phyloP scores from a whole-genome alignment of 2,113 vertebrate species.

The cat (Felis catus) region DNA sequence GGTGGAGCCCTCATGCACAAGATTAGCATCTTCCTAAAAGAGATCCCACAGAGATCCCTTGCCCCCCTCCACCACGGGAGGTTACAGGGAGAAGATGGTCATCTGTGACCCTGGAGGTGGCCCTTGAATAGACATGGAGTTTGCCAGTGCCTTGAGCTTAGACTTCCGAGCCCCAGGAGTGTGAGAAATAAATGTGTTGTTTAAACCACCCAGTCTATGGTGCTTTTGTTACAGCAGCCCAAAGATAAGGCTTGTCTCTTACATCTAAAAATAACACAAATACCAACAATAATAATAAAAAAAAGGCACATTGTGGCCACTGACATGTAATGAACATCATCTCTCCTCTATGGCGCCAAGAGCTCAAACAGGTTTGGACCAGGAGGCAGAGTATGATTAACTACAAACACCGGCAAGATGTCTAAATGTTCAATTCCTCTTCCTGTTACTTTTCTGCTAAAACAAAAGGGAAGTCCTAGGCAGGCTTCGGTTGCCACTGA shows the following conservation, averaged over 20 bases:
- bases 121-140: neutral
- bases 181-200: neutral
- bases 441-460: neutral
- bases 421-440: neutral
- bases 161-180: neutral
- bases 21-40: neutral
- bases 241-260: neutral
- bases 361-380: neutral
- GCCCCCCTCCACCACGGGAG: neutral
- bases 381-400: neutral
- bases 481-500: constrained; percentile 2
- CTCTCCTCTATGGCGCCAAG: neutral
- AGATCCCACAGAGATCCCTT: neutral
- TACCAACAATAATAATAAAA: neutral
- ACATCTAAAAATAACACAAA: neutral
- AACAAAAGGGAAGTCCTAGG: constrained; percentile 34
- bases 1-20: neutral
- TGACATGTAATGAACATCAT: constrained; percentile 41
- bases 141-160: neutral
- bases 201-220: neutral
- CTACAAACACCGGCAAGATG: neutral
- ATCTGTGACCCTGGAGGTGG: neutral
- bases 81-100: neutral
- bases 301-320: neutral
- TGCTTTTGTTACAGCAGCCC: neutral